Conservation (phyloP, 1,140 invertebrate species). For the Euglossa dilemma region DNA sequence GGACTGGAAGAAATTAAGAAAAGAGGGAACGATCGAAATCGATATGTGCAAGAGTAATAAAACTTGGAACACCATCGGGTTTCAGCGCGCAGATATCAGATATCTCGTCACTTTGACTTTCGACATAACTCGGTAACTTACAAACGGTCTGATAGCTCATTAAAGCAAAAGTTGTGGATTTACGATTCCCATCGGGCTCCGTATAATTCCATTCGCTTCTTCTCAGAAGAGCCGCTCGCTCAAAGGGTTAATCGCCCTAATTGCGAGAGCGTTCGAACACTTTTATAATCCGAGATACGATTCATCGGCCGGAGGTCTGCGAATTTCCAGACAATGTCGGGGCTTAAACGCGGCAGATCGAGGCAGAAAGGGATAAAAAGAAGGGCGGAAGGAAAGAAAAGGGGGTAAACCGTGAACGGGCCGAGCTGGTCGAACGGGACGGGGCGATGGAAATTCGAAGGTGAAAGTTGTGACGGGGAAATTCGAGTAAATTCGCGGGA, state of each 20-base stretch:
- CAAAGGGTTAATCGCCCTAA: not conserved
- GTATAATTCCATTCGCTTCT: not conserved
- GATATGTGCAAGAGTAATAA: no score
- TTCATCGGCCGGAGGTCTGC: not conserved
- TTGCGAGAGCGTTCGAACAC: not conserved
- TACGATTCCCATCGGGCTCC: not conserved
- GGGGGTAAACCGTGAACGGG: no score
- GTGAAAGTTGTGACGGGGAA: not conserved
- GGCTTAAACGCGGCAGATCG: not conserved
- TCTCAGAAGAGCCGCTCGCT: not conserved
- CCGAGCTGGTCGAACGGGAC: not conserved
- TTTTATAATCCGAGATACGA: not conserved
- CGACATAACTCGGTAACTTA: not conserved
- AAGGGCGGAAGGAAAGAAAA: not conserved
- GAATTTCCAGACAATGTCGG: not conserved
- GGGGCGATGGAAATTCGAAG: not conserved
- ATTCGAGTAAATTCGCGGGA: conserved; percentile 1
- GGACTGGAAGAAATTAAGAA: no score
- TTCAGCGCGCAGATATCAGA: not conserved
- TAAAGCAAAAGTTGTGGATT: not conserved
- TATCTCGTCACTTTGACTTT: not conserved
- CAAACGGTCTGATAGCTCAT: not conserved
- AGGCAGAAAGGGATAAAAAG: not conserved
- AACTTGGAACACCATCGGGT: no score
- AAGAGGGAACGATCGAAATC: no score